Percentiles rank a stretch among this genome's conserved stretches.
These are phyloP conservation scores for Microcebus murinus DNA, from an alignment of 2,113 vertebrate species.

Conservation along the genomic window DNA sequence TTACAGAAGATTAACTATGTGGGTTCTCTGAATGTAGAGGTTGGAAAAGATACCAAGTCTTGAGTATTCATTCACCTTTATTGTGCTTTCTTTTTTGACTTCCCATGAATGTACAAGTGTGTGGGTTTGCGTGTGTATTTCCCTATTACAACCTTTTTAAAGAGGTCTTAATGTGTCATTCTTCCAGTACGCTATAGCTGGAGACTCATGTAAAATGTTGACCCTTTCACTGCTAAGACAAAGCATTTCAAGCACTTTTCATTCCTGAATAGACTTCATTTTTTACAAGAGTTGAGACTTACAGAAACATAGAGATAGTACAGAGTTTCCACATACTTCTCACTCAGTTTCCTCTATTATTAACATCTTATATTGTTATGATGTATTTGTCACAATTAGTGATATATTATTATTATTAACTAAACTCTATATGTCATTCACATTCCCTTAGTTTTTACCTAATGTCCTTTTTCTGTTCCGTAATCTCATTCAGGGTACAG, in stretches of 20 bases:
- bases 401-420: background rate
- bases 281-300: background rate
- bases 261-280: background rate
- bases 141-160: background rate
- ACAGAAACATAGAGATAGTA: background rate
- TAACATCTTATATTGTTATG: background rate
- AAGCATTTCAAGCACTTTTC: background rate
- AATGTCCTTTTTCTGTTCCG: background rate
- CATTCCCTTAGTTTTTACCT: background rate
- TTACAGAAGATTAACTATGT: background rate
- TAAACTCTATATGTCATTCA: background rate
- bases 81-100: background rate
- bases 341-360: background rate
- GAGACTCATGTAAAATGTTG: background rate
- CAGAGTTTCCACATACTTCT: background rate
- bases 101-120: background rate
- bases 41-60: background rate
- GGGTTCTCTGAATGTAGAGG: background rate
- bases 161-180: background rate
- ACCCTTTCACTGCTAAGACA: background rate
- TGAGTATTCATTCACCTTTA: background rate
- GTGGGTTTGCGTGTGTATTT: background rate
- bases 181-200: background rate
- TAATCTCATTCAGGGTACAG: background rate
- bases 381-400: background rate